Base-by-base conservation (phyloP, 1,140 invertebrate species). In the Brachionus rotundiformis region DNA sequence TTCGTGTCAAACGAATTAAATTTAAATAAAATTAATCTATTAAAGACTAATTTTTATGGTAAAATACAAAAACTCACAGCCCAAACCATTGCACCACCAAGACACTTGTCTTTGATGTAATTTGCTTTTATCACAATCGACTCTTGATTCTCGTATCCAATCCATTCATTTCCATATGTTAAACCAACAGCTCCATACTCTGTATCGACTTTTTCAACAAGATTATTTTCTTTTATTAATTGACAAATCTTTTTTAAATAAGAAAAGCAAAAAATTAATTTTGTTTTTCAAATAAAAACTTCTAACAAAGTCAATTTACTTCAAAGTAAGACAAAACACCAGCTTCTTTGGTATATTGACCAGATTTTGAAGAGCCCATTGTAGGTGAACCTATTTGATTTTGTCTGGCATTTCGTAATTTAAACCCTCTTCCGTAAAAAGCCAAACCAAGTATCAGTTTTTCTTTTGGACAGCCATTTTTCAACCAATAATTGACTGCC, bases 251-350 rank as follows among this genome's bases (percentile, higher is more conserved):
- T 5, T 31, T 33, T 8, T 86, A 25, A 95, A 95, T n/a, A n/a
- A n/a, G n/a, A n/a, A n/a, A n/a, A n/a, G n/a, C n/a, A n/a, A n/a
- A 87, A 95, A 95, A 85, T 94, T 96, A 16, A 93, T 93, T 86
- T 96, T 87, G 92, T n/a, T n/a, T n/a, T n/a, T n/a, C n/a, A n/a
- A n/a, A n/a, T n/a, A n/a, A n/a, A n/a, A n/a, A n/a, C n/a, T n/a
- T n/a, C n/a, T n/a, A n/a, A n/a, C n/a, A n/a, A n/a, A n/a, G n/a
- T n/a, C 44, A 0, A 23, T 19, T 73, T 73, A 73, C 68, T 89
- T 95, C 94, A 86, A 95, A 94, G 84, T 94, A 95, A n/a, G 93
- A 93, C 86, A 96, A 87, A 92, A 95, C 95, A 84, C 94, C 94
- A 0, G 93, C 92, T 87, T 96, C 94, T 75, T 91, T 91, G 0